Conservation (phyloP, 2,797 vertebrate species). For the Rhyacichthys aspro region DNA sequence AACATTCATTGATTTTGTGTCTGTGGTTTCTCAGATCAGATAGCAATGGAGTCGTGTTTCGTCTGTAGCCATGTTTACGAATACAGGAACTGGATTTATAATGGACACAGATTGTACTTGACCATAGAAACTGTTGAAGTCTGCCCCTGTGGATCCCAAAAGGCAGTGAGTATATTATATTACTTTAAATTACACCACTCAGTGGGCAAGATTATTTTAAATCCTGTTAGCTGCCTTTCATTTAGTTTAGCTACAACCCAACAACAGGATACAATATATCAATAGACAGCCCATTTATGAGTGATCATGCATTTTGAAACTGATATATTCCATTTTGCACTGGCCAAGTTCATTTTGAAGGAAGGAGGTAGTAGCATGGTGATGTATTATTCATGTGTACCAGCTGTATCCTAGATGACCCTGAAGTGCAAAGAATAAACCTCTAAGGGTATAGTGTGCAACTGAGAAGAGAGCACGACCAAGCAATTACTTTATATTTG, state of each 20-base stretch:
- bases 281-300: too few species aligned
- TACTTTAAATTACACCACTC: background rate
- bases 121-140: conserved; percentile 9
- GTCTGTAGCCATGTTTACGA: conserved; percentile 9
- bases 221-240: too few species aligned
- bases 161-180: background rate
- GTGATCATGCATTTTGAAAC: too few species aligned
- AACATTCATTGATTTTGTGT: conserved; percentile 13
- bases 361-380: too few species aligned
- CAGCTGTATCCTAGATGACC: background rate
- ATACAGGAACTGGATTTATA: conserved; percentile 16
- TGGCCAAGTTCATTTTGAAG: too few species aligned
- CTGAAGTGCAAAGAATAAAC: conserved; percentile 13
- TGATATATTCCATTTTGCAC: too few species aligned
- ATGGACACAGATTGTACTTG: conserved; percentile 1
- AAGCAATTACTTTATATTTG: too few species aligned
- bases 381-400: background rate
- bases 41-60: conserved; percentile 15
- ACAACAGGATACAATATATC: too few species aligned
- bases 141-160: background rate
- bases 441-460: conserved; percentile 21
- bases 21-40: conserved; percentile 20
- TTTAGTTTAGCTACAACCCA: too few species aligned
- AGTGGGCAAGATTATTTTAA: background rate
- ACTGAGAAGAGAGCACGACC: background rate